A percentile compares a stretch with the other conserved stretches of the same genome.
These are phyloP conservation scores for Ectemnius lituratus DNA, from an alignment of 2,888 invertebrate genomes.

Conservation along the genomic window DNA sequence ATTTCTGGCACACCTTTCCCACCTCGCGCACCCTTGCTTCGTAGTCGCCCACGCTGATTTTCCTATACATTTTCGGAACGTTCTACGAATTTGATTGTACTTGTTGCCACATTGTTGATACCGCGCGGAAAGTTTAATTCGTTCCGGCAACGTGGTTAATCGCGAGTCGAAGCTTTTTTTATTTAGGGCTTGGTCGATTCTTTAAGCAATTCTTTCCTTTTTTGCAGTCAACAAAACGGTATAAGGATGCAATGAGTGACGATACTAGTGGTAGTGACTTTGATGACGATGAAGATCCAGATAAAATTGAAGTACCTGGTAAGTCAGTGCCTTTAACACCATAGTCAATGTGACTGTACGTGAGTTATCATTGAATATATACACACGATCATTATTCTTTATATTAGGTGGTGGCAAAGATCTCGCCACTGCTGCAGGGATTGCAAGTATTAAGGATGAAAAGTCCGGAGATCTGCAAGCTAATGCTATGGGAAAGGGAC, in stretches of 20 bases:
- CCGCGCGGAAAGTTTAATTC: too few relatives aligned
- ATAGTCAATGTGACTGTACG: background rate
- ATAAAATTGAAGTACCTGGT: conserved; percentile 95
- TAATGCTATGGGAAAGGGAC: conserved; percentile 60
- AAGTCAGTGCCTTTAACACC: conserved; percentile 58
- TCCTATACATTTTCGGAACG: too few relatives aligned
- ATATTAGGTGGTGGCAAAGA: conserved; percentile 90
- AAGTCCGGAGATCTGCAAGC: conserved; percentile 70
- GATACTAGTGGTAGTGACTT: conserved; percentile 78
- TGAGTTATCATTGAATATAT: background rate
- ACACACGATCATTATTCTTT: too few relatives aligned
- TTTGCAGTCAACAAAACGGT: conserved; percentile 65
- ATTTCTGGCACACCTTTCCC: background rate
- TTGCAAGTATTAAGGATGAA: conserved; percentile 81
- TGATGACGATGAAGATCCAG: conserved; percentile 93
- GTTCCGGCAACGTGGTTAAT: too few relatives aligned
- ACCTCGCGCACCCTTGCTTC: background rate
- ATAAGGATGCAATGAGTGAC: conserved; percentile 77
- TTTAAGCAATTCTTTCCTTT: too few relatives aligned
- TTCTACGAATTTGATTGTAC: too few relatives aligned
- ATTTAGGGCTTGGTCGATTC: too few relatives aligned
- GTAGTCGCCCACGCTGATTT: too few relatives aligned
- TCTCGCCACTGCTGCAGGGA: conserved; percentile 87
- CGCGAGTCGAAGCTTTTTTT: too few relatives aligned
- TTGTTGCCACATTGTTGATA: too few relatives aligned